phyloP scores from a whole-genome alignment of 2,113 vertebrate genomes.

The Gracilinanus agilis region DNA sequence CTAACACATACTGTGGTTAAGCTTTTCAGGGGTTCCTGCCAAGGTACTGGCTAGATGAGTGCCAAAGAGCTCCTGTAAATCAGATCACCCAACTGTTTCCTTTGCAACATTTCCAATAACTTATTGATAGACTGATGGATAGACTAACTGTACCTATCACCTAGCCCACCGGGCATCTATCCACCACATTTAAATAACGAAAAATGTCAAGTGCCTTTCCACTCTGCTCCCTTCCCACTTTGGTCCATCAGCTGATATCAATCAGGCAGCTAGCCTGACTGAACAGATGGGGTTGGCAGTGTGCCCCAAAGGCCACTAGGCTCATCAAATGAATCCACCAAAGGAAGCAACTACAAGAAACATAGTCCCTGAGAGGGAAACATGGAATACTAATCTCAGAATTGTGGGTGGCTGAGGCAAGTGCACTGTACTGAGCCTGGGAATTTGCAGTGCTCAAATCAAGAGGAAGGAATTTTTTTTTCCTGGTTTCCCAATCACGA shows the following conservation, averaged over 20 bases:
- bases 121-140: not conserved
- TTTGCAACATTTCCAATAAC: not conserved
- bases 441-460: rapidly evolving
- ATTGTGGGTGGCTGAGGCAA: not conserved
- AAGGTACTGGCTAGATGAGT: slow-evolving; percentile 28
- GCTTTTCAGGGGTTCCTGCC: not conserved
- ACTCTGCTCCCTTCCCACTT: not conserved
- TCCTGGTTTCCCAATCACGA: not conserved
- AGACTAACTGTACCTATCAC: not conserved
- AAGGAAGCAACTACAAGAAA: not conserved
- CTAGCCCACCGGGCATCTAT: not conserved
- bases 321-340: not conserved
- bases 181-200: not conserved
- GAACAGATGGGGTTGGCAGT: slow-evolving; percentile 26
- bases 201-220: not conserved
- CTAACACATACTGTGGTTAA: not conserved
- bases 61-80: not conserved
- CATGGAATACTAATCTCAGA: not conserved
- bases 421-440: rapidly evolving
- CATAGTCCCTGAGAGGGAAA: not conserved
- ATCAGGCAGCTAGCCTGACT: not conserved
- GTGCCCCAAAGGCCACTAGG: slow-evolving; percentile 11
- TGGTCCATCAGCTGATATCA: not conserved
- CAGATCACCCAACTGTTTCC: slow-evolving; percentile 39
- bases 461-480: rapidly evolving